phyloP scores from a whole-genome alignment of 2,113 vertebrate genomes.

The Corythaeola cristata region DNA sequence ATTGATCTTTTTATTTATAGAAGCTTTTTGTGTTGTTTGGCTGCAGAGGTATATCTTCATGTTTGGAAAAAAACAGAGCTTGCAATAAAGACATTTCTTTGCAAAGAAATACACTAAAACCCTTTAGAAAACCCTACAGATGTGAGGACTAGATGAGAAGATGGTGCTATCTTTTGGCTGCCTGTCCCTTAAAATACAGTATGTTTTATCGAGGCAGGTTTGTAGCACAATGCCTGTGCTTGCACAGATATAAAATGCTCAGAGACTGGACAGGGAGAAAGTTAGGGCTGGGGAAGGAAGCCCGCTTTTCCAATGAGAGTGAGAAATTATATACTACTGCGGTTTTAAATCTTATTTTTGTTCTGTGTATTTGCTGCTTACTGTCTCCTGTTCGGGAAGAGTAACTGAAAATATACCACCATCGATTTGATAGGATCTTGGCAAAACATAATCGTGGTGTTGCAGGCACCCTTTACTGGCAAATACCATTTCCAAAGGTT shows the following conservation, averaged over 20 bases:
- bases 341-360: neutral
- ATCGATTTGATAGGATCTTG: neutral
- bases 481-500: neutral
- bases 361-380: neutral
- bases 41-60: slow-evolving; percentile 3
- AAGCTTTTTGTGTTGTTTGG: neutral
- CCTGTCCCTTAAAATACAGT: neutral
- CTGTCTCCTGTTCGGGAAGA: neutral
- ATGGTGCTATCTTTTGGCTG: neutral
- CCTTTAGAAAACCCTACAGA: neutral
- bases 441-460: neutral
- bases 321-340: neutral
- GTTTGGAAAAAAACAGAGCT: neutral
- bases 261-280: neutral
- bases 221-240: neutral
- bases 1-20: slow-evolving; percentile 65
- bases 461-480: neutral
- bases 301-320: neutral
- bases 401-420: neutral
- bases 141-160: neutral
- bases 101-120: neutral
- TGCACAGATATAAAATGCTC: neutral
- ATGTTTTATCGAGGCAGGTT: neutral
- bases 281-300: neutral
- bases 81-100: neutral